phyloP scores from a whole-genome alignment of 2,888 invertebrate species.

The Heliconius ismenius region DNA sequence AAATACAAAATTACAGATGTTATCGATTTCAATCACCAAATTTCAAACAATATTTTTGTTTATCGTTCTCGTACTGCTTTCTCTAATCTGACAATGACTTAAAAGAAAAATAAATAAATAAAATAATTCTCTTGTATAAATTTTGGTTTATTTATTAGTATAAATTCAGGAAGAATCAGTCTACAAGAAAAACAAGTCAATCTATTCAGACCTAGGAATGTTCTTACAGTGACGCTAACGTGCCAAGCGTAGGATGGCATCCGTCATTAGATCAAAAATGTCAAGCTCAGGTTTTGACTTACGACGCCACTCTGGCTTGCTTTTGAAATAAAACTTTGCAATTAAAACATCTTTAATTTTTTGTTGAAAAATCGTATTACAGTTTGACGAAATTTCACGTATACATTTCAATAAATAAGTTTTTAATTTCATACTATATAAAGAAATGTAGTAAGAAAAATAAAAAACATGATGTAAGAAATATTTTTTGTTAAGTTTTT shows the following conservation, averaged over 20 bases:
- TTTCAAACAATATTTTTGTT: neutral
- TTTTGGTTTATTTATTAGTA: no score
- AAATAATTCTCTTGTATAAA: no score
- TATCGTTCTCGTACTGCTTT: neutral
- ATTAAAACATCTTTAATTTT: neutral
- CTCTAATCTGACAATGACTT: no score
- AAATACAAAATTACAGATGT: no score
- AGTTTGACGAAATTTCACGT: neutral
- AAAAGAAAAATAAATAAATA: no score
- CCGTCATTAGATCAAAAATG: constrained; percentile 51
- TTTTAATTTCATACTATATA: no score
- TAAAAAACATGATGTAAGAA: no score
- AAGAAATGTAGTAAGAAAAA: no score
- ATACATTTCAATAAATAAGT: no score
- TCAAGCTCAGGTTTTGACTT: constrained; percentile 54
- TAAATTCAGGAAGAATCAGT: neutral
- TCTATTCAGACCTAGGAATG: neutral
- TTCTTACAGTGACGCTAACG: constrained; percentile 50
- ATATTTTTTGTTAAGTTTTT: no score
- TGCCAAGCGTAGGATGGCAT: constrained; percentile 51
- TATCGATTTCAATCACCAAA: neutral
- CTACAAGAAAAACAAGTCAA: neutral
- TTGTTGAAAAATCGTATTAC: neutral
- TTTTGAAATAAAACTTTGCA: constrained; percentile 3
- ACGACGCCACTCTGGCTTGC: constrained; percentile 58